Percentiles rank a stretch among this genome's conserved stretches.
Conservation (phyloP, 1,140 invertebrate genomes). For the Heliothis virescens region DNA sequence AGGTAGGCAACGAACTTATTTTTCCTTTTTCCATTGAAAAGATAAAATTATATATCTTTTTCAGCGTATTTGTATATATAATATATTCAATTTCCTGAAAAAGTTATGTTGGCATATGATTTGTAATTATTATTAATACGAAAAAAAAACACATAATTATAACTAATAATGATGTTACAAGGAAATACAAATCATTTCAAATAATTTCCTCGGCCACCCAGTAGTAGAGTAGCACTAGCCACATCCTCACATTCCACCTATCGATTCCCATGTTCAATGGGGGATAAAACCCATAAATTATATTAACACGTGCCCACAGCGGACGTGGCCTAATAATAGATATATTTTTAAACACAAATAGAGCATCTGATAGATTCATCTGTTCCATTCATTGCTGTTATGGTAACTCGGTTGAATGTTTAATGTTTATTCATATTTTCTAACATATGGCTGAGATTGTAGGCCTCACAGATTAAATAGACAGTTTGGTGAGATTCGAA, state of each 20-base stretch:
- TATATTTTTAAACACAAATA: slow-evolving; percentile 49
- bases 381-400: slow-evolving; percentile 23
- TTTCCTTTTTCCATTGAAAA: too few species aligned
- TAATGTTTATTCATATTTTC: slow-evolving; percentile 22
- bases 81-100: not conserved
- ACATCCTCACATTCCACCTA: slow-evolving; percentile 32
- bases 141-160: not conserved
- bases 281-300: slow-evolving; percentile 51
- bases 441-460: not conserved
- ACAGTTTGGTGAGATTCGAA: not conserved
- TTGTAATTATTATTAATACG: too few species aligned
- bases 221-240: not conserved
- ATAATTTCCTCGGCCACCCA: slow-evolving; percentile 32
- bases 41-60: too few species aligned
- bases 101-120: too few species aligned
- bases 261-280: slow-evolving; percentile 34
- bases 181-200: slow-evolving; percentile 34
- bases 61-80: not conserved
- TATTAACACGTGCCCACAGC: slow-evolving; percentile 50
- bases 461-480: not conserved
- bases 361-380: slow-evolving; percentile 43
- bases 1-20: too few species aligned
- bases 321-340: slow-evolving; percentile 49
- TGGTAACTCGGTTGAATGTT: not conserved
- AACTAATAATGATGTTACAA: not conserved